Evolutionary conservation across 2,797 vertebrate species (phyloP).

Genomic region (Gallinago nigripennis): DNA sequence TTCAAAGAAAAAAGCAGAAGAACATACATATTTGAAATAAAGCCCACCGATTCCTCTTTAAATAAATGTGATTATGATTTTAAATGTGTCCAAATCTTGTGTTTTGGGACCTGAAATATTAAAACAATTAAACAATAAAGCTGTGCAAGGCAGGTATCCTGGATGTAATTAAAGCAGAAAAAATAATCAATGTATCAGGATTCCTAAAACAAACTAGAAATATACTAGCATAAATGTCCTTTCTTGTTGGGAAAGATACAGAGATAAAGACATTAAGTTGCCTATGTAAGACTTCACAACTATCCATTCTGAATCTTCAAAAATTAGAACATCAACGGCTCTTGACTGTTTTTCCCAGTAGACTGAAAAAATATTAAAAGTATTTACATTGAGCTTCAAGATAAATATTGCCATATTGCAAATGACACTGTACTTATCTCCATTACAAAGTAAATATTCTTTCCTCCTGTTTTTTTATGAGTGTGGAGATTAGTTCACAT

Average conservation of each 20-base stretch:
- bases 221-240: not conserved
- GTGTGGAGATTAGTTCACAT: not conserved
- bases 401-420: not conserved
- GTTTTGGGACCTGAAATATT: not conserved
- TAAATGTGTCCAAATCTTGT: not conserved
- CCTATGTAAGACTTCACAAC: not conserved
- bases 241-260: not conserved
- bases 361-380: not conserved
- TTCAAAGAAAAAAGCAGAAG: constrained; percentile 50
- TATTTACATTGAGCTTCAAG: not conserved
- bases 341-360: not conserved
- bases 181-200: not conserved
- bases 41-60: not conserved
- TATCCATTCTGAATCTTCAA: not conserved
- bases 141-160: not conserved
- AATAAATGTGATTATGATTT: not conserved
- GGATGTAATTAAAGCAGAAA: not conserved
- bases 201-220: not conserved
- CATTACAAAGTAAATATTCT: not conserved
- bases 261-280: not conserved
- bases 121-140: not conserved
- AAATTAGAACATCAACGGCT: not conserved
- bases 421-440: not conserved
- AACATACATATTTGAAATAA: not conserved
- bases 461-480: not conserved